These are phyloP conservation scores for Nannobrachium achirus DNA, from an alignment of 2,113 vertebrate species.

Conservation along the genomic window DNA sequence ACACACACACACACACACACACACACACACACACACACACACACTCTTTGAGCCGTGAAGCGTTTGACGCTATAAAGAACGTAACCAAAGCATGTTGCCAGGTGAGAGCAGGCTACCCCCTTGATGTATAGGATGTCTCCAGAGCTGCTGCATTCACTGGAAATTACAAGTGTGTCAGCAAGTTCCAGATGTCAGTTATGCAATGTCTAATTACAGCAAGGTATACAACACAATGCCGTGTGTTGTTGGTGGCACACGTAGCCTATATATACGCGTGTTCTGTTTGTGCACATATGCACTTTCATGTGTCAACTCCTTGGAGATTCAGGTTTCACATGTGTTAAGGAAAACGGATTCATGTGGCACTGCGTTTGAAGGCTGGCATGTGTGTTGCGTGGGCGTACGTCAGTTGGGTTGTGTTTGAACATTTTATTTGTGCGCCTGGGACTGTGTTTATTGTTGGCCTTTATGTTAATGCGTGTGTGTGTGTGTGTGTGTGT, in stretches of 20 bases:
- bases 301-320: background rate
- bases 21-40: background rate
- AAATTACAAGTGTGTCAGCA: slow-evolving; percentile 69
- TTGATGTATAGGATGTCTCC: slow-evolving; percentile 55
- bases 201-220: slow-evolving; percentile 67
- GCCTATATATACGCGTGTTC: background rate
- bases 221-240: slow-evolving; percentile 12
- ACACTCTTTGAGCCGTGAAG: slow-evolving; percentile 67
- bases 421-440: background rate
- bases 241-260: slow-evolving; percentile 12
- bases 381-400: background rate
- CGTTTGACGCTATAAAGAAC: slow-evolving; percentile 65
- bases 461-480: background rate
- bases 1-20: background rate
- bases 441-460: too few relatives aligned
- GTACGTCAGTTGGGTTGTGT: too few relatives aligned
- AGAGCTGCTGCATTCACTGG: slow-evolving; percentile 64
- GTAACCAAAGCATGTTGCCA: slow-evolving; percentile 53
- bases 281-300: background rate
- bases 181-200: slow-evolving; percentile 68
- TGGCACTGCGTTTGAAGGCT: background rate
- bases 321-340: slow-evolving; percentile 2
- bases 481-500: background rate
- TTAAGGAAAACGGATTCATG: slow-evolving; percentile 4
- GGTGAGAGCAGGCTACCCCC: slow-evolving; percentile 51